Base-by-base conservation (phyloP, 2,113 vertebrate genomes). In the Campylomormyrus numenius region DNA sequence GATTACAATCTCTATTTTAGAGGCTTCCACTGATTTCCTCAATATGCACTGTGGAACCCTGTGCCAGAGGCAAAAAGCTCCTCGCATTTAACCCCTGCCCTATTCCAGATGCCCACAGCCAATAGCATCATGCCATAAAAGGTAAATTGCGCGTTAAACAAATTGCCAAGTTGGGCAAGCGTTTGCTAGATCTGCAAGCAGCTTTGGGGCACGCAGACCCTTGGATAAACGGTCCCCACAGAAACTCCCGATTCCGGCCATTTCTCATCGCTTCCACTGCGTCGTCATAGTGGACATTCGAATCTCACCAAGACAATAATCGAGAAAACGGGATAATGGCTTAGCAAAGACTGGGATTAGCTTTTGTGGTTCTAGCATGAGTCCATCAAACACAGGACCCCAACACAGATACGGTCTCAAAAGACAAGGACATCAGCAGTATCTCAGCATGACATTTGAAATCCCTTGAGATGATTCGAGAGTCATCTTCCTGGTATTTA, bases 1-100 rank as follows among this genome's bases (percentile, higher is more conserved):
- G 85, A 87, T 87, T 87, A 87, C 85, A 56, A 35, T 2, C 85
- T 87, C 85, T 87, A 87, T 87, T 87, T 87, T 56, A 56, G 50
- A 48, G 85, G 31, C 27, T 52, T 87, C 50, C 85, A 87, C 49
- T 10, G 31, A 87, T 48, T 56, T 87, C 85, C 27, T 27, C 15
- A 56, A 56, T 35, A 53, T 53, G n/a, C 50, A 35, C 85, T 27
- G 1, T 56, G 27, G 48, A 35, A 52, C 85, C 49, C 84, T 42
- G 27, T 7, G 50, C 50, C 17, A 48, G 24, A 24, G 85, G 85
- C 48, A 56, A 27, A 35, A 21, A 24, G 45, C 83, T n/a, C 21
- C 83, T 19, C 45, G n/a, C 83, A 48, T 45, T 21, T n/a, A 85
- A 85, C 21, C 42, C 39, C 21, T 45, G 21, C 21, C 21, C 45